A percentile compares a stretch with the other conserved stretches of the same genome.
Evolutionary conservation across 2,888 invertebrate genomes (phyloP).

Genomic region (Encarsia formosa): DNA sequence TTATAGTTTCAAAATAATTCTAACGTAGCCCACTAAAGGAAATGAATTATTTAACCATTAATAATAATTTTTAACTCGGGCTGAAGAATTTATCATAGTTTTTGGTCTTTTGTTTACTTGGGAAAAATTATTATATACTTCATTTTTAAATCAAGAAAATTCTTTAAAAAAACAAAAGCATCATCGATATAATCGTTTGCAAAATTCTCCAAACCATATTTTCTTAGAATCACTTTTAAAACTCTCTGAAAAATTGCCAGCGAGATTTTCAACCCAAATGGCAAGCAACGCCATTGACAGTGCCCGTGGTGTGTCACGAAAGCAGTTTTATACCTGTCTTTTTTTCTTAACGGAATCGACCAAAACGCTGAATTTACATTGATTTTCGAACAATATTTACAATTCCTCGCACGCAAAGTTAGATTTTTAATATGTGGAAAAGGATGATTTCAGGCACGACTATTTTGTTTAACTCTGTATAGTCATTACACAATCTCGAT

Average conservation of each 20-base stretch:
- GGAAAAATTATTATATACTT: no score
- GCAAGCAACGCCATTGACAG: constrained; percentile 28
- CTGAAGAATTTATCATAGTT: no score
- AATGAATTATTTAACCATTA: background rate
- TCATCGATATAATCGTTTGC: background rate
- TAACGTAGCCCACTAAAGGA: background rate
- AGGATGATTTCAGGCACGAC: constrained; percentile 23
- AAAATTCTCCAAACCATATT: constrained; percentile 25
- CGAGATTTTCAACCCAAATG: constrained; percentile 23
- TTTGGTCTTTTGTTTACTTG: no score
- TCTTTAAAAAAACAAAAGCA: no score
- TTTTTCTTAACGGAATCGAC: constrained; percentile 21
- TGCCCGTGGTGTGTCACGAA: no score
- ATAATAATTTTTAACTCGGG: no score
- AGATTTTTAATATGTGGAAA: constrained; percentile 26
- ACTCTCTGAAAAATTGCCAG: constrained; percentile 27
- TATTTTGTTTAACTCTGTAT: constrained; percentile 32
- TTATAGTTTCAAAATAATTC: background rate
- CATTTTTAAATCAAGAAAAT: no score
- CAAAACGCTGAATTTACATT: no score
- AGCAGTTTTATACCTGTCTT: constrained; percentile 29
- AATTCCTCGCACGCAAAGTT: no score
- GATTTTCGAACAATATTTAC: no score
- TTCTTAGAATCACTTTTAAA: constrained; percentile 19
- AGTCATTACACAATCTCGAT: constrained; percentile 37